Percentiles rank a stretch among this genome's conserved stretches.
Conservation (phyloP, 2,797 vertebrate species). For the Sebastes paucispinis region DNA sequence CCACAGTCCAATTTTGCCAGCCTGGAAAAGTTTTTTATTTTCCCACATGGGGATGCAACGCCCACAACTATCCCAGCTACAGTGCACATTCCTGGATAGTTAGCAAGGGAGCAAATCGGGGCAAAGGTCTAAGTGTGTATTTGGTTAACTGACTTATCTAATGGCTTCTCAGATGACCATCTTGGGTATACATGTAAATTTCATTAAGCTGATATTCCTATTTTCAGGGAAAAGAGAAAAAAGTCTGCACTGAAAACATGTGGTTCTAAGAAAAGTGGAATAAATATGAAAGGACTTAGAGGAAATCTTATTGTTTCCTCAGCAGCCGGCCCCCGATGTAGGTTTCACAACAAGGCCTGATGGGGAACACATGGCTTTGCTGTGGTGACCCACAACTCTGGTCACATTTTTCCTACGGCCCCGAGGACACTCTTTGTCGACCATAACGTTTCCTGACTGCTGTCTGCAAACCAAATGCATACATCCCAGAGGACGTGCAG, state of each 20-base stretch:
- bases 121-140: constrained; percentile 30
- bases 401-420: constrained; percentile 49
- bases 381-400: constrained; percentile 46
- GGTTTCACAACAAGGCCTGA: constrained; percentile 63
- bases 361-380: constrained; percentile 71
- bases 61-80: constrained; percentile 59
- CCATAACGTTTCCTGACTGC: constrained; percentile 36
- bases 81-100: constrained; percentile 37
- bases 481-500: constrained; percentile 1
- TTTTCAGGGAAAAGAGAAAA: neutral
- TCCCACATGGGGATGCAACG: constrained; percentile 60
- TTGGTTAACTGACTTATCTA: constrained; percentile 5
- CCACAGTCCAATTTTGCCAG: constrained; percentile 22
- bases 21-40: constrained; percentile 37
- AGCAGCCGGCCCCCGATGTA: constrained; percentile 25
- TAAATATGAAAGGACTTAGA: constrained; percentile 29
- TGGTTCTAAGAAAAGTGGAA: constrained; percentile 32
- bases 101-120: constrained; percentile 25
- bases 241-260: neutral
- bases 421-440: constrained; percentile 27
- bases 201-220: neutral
- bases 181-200: neutral
- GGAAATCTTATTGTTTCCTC: constrained; percentile 63
- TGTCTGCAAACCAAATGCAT: constrained; percentile 27
- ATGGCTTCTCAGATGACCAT: neutral